Evolutionary conservation across 1,140 invertebrate genomes (phyloP).

Genomic region (Limonius californicus): DNA sequence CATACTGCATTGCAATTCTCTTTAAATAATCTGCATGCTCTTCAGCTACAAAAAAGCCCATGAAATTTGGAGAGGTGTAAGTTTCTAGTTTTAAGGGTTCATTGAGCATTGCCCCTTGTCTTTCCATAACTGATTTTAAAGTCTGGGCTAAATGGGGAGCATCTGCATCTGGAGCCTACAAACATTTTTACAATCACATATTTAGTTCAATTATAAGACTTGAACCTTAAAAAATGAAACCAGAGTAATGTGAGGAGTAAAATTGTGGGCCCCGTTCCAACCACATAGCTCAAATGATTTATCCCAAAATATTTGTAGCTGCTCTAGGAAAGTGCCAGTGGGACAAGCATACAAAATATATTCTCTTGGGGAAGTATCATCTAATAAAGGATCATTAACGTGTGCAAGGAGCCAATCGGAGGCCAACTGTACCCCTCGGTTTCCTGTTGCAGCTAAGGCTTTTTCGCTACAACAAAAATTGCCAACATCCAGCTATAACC

Average conservation of each 20-base stretch:
- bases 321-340: conserved; percentile 65
- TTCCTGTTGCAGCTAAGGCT: conserved; percentile 83
- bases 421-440: conserved; percentile 79
- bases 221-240: conserved; percentile 85
- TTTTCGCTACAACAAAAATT: conserved; percentile 64
- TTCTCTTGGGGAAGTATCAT: conserved; percentile 70
- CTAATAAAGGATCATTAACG: conserved; percentile 76
- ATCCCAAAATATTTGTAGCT: conserved; percentile 73
- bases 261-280: conserved; percentile 88
- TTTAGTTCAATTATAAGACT: background rate
- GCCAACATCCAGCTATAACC: conserved; percentile 7
- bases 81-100: conserved; percentile 68
- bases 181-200: conserved; percentile 22
- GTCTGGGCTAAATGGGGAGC: conserved; percentile 60
- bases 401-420: conserved; percentile 88
- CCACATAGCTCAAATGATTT: conserved; percentile 69
- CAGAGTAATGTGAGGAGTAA: conserved; percentile 83
- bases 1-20: conserved; percentile 68
- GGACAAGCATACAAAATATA: conserved; percentile 85
- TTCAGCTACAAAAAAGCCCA: conserved; percentile 80
- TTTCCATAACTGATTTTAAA: conserved; percentile 65
- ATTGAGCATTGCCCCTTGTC: conserved; percentile 57
- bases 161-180: conserved; percentile 70
- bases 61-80: conserved; percentile 81
- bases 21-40: conserved; percentile 72